Evolutionary conservation across 1,140 invertebrate genomes (phyloP), one percentile per base, ranked within the genome.

Genomic region (Lepidurus packardi): DNA sequence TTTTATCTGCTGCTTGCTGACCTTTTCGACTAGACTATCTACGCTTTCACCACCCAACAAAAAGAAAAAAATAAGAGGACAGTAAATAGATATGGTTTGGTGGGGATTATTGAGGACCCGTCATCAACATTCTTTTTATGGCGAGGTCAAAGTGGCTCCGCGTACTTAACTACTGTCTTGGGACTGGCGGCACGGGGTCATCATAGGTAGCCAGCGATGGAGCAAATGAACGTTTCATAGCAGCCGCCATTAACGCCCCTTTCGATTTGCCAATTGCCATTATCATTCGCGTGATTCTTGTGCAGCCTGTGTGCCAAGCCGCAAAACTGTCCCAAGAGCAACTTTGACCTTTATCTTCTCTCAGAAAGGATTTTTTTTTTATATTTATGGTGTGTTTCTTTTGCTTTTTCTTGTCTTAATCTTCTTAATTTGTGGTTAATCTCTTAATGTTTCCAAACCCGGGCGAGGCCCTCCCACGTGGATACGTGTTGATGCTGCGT

Each of bases 161-260:
- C 34, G 34, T 34, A 65, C 9, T 65, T 65, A n/a, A 65, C 53
- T 65, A 21, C 53, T n/a, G 16, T 65, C 21, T 65, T 13, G 53
- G 8, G 53, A 65, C 53, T 65, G 21, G 16, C 53, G 53, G 53
- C 21, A n/a, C 21, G 1, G 53, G 53, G 53, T 65, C 53, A 65
- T 65, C 53, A 65, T 65, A 65, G 53, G 53, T 65, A 65, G 53
- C 21, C 53, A 7, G 13, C 6, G 1, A 16, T 13, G 8, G 53
- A 65, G 53, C 6, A 21, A 65, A 65, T 65, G 53, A 65, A 65
- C 4, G 53, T 13, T 65, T 21, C 21, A 65, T 65, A 65, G 53
- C 53, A 16, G 53, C 53, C 53, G 53, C 53, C 21, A 65, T 65
- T 21, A 65, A 65, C 53, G 53, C 53, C 53, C 53, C 53, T 65